Evolutionary conservation across 2,888 invertebrate genomes (phyloP), one percentile per base, ranked within the genome.

Genomic region (Eupsilia transversa): DNA sequence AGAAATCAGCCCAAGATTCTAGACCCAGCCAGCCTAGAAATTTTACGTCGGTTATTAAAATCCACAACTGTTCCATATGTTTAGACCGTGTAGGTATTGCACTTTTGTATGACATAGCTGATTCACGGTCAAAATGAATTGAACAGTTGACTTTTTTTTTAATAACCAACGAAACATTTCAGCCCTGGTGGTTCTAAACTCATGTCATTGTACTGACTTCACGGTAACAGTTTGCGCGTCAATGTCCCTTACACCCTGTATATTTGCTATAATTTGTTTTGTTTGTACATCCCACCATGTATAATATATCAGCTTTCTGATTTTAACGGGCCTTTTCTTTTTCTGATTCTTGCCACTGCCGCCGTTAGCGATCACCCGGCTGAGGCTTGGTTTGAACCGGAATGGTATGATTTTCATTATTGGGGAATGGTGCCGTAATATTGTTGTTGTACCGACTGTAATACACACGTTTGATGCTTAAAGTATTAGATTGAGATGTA

Each of bases 291-390:
- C 7, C 56, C 56, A n/a, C 23, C 59, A 23, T 68, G 59, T 79
- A 49, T 70, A 64, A 56, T 65, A 20, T 59, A 49, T 59, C 59
- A 57, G 69, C 46, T 77, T 86, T 76, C 76, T 82, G 75, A 68
- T 83, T 74, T 72, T 87, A 87, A 87, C 82, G 75, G 74, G 76
- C 66, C 65, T 80, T 86, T 87, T 84, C 74, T 80, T 69, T 86
- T 85, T 85, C 80, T 85, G 79, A 85, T 87, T 87, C 83, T 86
- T 86, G 86, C 86, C 85, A 80, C 87, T 83, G 80, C 80, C 83
- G 86, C 86, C 86, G 80, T 86, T 86, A 86, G 86, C 65, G 83
- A 85, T 52, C 80, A 76, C 68, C 86, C 76, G 80, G 73, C 87
- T 67, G 86, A 85, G 72, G 74, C 78, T 79, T 86, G 87, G 87